These are phyloP conservation scores for Notocelia uddmanniana DNA, from an alignment of 2,888 invertebrate species.

Conservation along the genomic window DNA sequence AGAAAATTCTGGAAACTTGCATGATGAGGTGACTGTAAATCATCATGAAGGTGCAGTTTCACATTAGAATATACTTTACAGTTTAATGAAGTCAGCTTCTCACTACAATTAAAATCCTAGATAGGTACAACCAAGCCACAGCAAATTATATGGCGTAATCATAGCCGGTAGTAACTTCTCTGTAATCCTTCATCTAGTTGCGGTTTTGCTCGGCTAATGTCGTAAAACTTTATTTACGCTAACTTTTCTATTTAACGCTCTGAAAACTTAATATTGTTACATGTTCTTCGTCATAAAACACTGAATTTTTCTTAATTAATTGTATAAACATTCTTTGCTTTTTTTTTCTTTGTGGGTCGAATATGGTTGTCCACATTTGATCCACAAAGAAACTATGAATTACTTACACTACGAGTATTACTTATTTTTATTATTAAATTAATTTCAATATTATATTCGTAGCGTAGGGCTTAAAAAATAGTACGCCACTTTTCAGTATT, in stretches of 20 bases:
- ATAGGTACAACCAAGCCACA: conserved; percentile 20
- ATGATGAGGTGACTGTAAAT: neutral
- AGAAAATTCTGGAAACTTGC: neutral
- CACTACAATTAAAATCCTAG: neutral
- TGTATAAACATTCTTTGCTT: neutral
- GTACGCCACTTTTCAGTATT: neutral
- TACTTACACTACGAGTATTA: too few species aligned
- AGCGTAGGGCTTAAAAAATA: too few species aligned
- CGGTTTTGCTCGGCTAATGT: conserved; percentile 25
- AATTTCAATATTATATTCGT: too few species aligned
- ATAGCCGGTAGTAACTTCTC: conserved; percentile 24
- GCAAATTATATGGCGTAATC: conserved; percentile 32
- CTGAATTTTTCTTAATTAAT: neutral
- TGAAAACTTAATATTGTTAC: conserved; percentile 22
- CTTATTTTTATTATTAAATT: too few species aligned
- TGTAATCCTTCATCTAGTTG: conserved; percentile 39
- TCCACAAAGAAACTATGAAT: too few species aligned
- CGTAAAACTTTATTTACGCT: conserved; percentile 37
- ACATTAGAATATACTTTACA: neutral
- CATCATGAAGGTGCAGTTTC: neutral
- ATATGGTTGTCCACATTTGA: too few species aligned
- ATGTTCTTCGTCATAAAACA: neutral
- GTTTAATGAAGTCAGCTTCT: neutral
- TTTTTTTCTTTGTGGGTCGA: too few species aligned
- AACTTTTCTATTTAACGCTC: conserved; percentile 29